A percentile compares a stretch with the other conserved stretches of the same genome.
phyloP scores from a whole-genome alignment of 2,888 invertebrate genomes.

The Noctua fimbriata region DNA sequence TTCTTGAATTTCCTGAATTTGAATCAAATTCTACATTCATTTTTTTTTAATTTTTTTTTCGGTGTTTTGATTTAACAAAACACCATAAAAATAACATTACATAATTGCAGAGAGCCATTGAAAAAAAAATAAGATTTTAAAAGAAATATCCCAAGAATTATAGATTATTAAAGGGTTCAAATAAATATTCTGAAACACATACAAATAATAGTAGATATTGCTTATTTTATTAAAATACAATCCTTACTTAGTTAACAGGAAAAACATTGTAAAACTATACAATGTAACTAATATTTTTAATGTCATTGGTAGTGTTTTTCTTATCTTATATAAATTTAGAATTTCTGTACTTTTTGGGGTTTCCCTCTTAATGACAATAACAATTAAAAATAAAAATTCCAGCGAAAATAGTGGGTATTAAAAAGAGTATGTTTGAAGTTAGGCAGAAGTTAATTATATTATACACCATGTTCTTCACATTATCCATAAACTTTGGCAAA shows the following conservation, averaged over 20 bases:
- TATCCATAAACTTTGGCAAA: too few species aligned
- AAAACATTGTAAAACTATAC: neutral
- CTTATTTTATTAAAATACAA: neutral
- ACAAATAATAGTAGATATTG: neutral
- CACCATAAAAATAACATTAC: neutral
- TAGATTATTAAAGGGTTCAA: neutral
- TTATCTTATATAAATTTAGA: neutral
- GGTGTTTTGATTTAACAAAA: neutral
- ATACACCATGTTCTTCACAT: too few species aligned
- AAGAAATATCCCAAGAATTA: neutral
- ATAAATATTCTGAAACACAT: neutral
- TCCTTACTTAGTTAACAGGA: slow-evolving; percentile 3
- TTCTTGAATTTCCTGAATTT: neutral
- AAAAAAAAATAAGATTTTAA: neutral
- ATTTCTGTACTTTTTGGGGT: neutral
- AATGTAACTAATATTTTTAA: neutral
- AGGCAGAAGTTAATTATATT: too few species aligned
- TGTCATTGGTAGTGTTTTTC: neutral
- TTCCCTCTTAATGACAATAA: neutral
- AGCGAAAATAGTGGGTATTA: too few species aligned
- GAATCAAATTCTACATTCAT: neutral
- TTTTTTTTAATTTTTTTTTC: neutral
- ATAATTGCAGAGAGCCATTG: neutral
- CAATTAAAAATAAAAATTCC: neutral
- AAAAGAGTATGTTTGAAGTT: too few species aligned